These are phyloP conservation scores for Zosterops lateralis DNA, from an alignment of 2,113 vertebrate genomes.

Conservation along the genomic window DNA sequence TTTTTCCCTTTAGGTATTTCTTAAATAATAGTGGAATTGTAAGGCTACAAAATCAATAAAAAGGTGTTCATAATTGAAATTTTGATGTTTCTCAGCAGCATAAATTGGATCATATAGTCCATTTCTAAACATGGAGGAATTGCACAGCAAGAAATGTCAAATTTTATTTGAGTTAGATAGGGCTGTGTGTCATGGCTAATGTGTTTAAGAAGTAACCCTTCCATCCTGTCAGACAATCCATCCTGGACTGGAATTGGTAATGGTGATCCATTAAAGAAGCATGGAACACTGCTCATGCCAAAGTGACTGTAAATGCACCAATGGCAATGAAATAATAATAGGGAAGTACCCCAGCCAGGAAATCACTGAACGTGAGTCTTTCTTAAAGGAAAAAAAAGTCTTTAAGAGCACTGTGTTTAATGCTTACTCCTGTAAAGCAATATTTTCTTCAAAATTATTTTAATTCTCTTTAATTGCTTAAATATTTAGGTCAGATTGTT, in stretches of 20 bases:
- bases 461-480: neutral
- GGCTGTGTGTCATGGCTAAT: neutral
- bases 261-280: neutral
- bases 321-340: neutral
- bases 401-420: neutral
- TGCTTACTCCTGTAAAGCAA: neutral
- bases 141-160: neutral
- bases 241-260: neutral
- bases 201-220: neutral
- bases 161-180: neutral
- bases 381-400: neutral
- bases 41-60: neutral
- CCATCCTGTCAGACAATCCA: neutral
- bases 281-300: neutral
- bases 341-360: neutral
- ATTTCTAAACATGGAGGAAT: neutral
- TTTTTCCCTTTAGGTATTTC: neutral
- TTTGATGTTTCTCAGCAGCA: neutral
- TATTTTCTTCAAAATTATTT: neutral
- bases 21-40: neutral
- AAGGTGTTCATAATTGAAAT: neutral
- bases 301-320: neutral
- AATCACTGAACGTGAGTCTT: neutral
- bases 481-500: neutral
- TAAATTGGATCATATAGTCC: neutral